phyloP scores from a whole-genome alignment of 2,888 invertebrate species.

The Tachystola acroxantha region DNA sequence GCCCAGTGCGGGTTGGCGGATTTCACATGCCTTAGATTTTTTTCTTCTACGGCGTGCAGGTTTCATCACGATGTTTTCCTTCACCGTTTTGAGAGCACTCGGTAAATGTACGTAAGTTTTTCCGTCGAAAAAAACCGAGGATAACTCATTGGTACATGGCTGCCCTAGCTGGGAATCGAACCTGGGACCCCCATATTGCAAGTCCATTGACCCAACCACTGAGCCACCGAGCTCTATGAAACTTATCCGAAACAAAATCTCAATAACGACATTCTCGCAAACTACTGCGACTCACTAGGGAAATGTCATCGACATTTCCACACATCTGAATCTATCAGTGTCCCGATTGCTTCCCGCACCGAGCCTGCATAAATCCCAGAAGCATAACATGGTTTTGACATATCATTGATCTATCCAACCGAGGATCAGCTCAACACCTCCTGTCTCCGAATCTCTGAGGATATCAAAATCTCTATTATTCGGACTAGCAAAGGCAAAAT shows the following conservation, averaged over 20 bases:
- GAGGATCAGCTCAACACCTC: conserved; percentile 65
- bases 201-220: too few relatives aligned
- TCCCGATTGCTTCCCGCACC: conserved; percentile 26
- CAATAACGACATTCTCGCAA: conserved; percentile 2
- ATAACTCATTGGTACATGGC: too few relatives aligned
- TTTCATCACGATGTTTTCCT: too few relatives aligned
- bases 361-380: conserved; percentile 46
- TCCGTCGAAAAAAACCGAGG: too few relatives aligned
- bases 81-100: too few relatives aligned
- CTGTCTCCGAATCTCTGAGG: conserved; percentile 35
- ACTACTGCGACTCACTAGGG: conserved; percentile 9
- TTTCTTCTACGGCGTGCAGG: too few relatives aligned
- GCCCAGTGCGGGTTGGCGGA: too few relatives aligned
- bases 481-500: conserved; percentile 17
- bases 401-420: conserved; percentile 69
- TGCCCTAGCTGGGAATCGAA: too few relatives aligned
- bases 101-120: too few relatives aligned
- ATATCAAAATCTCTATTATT: conserved; percentile 27
- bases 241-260: neutral
- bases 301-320: conserved; percentile 4
- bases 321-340: conserved; percentile 57
- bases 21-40: too few relatives aligned
- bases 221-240: too few relatives aligned
- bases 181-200: too few relatives aligned
- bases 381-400: conserved; percentile 71